phyloP scores from a whole-genome alignment of 2,888 invertebrate genomes.

The Spodoptera picta region DNA sequence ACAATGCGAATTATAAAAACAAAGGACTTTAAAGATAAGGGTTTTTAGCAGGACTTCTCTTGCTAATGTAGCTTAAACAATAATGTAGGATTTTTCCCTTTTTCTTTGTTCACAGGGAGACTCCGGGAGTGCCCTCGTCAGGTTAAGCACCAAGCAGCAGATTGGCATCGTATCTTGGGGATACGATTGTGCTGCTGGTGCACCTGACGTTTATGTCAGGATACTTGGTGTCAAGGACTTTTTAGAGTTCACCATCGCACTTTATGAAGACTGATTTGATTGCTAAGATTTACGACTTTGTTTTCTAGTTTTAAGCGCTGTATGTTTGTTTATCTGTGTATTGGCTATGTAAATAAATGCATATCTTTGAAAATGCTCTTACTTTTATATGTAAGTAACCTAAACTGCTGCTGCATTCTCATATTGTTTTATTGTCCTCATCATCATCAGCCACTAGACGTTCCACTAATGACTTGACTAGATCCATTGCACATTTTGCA shows the following conservation, averaged over 20 bases:
- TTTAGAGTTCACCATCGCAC: slow-evolving; percentile 2
- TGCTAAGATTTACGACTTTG: background rate
- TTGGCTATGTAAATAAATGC: background rate
- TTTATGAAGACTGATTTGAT: slow-evolving; percentile 10
- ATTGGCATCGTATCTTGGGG: slow-evolving; percentile 77
- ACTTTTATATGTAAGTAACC: no score
- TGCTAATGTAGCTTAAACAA: no score
- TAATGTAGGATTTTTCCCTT: background rate
- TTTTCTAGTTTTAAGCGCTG: slow-evolving; percentile 12
- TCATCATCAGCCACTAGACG: no score
- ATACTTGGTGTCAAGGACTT: slow-evolving; percentile 59
- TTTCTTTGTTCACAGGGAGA: slow-evolving; percentile 63
- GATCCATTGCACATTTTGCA: no score
- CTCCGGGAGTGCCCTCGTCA: slow-evolving; percentile 71
- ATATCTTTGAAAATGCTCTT: no score
- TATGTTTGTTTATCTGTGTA: slow-evolving; percentile 2
- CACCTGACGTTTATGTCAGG: slow-evolving; percentile 71
- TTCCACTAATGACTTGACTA: no score
- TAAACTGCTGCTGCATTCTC: no score
- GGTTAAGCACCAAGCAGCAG: slow-evolving; percentile 43
- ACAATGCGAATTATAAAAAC: no score
- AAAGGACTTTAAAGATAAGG: no score
- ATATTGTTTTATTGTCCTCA: no score
- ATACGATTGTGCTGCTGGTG: slow-evolving; percentile 68
- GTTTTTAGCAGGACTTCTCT: no score